Conservation (phyloP, 2,888 invertebrate species). For the Trichopria drosophilae region DNA sequence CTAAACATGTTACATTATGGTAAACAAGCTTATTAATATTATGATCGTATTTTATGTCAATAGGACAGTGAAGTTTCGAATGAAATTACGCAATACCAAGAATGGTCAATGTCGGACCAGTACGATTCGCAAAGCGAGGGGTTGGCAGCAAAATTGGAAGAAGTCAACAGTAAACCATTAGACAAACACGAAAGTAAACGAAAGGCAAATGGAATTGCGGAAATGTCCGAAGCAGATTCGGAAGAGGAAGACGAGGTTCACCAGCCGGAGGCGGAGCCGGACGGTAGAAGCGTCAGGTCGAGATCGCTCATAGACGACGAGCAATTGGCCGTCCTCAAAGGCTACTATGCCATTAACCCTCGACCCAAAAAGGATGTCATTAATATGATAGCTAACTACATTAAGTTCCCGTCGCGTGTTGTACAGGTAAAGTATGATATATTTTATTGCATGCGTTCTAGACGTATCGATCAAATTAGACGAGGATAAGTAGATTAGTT, state of each 20-base stretch:
- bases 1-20: too few species aligned
- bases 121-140: conserved; percentile 67
- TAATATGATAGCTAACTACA: conserved; percentile 79
- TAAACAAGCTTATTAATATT: too few species aligned
- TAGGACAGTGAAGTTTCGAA: conserved; percentile 66
- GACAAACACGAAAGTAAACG: conserved; percentile 39
- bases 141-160: conserved; percentile 76
- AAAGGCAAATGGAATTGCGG: conserved; percentile 39
- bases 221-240: conserved; percentile 47
- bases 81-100: conserved; percentile 50
- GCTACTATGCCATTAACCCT: conserved; percentile 87
- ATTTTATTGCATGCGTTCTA: too few species aligned
- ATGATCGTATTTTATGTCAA: too few species aligned
- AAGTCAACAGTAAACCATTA: conserved; percentile 58
- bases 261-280: conserved; percentile 57
- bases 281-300: conserved; percentile 82
- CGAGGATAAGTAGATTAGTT: too few species aligned
- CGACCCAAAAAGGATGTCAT: conserved; percentile 94
- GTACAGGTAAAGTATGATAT: too few species aligned
- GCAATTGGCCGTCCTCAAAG: conserved; percentile 85
- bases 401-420: conserved; percentile 62
- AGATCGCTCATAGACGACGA: conserved; percentile 93
- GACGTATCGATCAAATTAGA: too few species aligned
- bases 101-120: conserved; percentile 51
- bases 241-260: conserved; percentile 64